phyloP scores from a whole-genome alignment of 1,140 invertebrate species.

The Bathynomus jamesi region DNA sequence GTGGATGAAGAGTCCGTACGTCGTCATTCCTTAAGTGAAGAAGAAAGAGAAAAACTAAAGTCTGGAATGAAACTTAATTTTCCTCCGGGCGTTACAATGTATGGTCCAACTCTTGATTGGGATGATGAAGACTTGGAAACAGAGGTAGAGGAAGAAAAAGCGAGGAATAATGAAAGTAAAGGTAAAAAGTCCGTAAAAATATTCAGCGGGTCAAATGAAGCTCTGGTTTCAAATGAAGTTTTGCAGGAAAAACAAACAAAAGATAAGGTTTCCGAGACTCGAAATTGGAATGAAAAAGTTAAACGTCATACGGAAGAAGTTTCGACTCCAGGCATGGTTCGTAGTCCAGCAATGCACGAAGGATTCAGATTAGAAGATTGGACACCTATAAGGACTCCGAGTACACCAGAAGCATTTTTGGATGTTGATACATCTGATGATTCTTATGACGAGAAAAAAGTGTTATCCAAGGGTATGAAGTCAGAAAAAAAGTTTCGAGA shows the following conservation, averaged over 20 bases:
- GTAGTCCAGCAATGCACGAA: slow-evolving; percentile 45
- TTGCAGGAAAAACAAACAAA: slow-evolving; percentile 4
- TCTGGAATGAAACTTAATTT: slow-evolving; percentile 63
- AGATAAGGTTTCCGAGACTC: slow-evolving; percentile 8
- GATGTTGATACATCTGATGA: slow-evolving; percentile 35
- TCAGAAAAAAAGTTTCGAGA: slow-evolving; percentile 24
- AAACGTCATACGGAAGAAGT: slow-evolving; percentile 32
- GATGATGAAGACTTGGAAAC: slow-evolving; percentile 19
- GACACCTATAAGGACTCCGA: slow-evolving; percentile 39
- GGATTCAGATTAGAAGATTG: slow-evolving; percentile 47
- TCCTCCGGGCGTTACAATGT: slow-evolving; percentile 41
- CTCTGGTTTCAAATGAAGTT: slow-evolving; percentile 8
- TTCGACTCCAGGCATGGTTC: slow-evolving; percentile 43
- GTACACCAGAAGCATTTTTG: slow-evolving; percentile 32
- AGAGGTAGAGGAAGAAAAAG: slow-evolving; percentile 28
- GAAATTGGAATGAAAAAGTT: slow-evolving; percentile 30
- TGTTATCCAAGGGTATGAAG: slow-evolving; percentile 19
- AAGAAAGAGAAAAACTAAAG: slow-evolving; percentile 56
- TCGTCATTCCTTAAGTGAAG: slow-evolving; percentile 41
- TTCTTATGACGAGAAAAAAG: slow-evolving; percentile 18
- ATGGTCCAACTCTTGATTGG: slow-evolving; percentile 35
- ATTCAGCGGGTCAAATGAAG: neutral
- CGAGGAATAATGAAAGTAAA: slow-evolving; percentile 31
- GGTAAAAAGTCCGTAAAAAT: slow-evolving; percentile 32
- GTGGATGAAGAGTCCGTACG: slow-evolving; percentile 8